A percentile compares a stretch with the other conserved stretches of the same genome.
phyloP scores from a whole-genome alignment of 2,113 vertebrate genomes.

The Regulus satrapa region DNA sequence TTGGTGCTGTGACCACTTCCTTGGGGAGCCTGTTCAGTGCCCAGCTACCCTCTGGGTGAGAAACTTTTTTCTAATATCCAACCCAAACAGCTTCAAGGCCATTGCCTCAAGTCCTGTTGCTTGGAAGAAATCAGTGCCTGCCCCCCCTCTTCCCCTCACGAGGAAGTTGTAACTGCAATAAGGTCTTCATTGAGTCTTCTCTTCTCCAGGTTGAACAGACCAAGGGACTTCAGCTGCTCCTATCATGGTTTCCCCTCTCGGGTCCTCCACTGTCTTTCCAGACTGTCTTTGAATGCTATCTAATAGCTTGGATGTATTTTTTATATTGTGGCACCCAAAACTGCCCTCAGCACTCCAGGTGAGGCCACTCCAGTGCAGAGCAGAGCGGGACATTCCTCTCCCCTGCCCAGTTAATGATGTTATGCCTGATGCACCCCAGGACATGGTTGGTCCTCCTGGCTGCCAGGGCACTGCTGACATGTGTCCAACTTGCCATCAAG shows the following conservation, averaged over 20 bases:
- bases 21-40: background rate
- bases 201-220: background rate
- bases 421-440: background rate
- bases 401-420: rapidly evolving
- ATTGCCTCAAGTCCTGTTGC: rapidly evolving
- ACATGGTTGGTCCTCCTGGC: rapidly evolving
- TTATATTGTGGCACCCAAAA: background rate
- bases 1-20: background rate
- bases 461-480: background rate
- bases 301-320: background rate
- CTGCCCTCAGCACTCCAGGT: background rate
- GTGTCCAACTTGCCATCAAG: rapidly evolving
- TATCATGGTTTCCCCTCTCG: background rate
- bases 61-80: background rate
- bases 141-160: background rate
- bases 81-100: background rate
- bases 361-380: rapidly evolving
- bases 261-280: background rate
- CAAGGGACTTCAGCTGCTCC: background rate
- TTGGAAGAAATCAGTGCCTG: background rate
- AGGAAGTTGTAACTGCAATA: rapidly evolving
- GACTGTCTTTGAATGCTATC: background rate
- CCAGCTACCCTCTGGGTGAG: rapidly evolving
- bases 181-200: background rate
- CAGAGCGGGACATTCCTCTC: background rate